phyloP scores from a whole-genome alignment of 2,888 invertebrate genomes.

The Plutella xylostella region DNA sequence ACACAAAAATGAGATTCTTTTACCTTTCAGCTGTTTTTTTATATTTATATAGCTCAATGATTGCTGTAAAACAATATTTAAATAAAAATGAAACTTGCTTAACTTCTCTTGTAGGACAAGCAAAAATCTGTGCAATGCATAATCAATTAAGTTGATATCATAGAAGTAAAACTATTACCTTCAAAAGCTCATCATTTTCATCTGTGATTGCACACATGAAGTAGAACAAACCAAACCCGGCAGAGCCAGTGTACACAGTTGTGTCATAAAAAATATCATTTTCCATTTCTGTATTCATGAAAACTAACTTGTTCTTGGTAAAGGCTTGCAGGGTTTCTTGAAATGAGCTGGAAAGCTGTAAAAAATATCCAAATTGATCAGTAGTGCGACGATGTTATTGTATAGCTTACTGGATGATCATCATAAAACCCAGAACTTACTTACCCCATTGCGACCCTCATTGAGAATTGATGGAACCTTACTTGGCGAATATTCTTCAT shows the following conservation, averaged over 20 bases:
- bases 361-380: too few relatives aligned
- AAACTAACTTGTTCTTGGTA: conserved; percentile 44
- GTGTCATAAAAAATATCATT: conserved; percentile 65
- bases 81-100: background rate
- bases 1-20: conserved; percentile 76
- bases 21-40: conserved; percentile 39
- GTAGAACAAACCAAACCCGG: conserved; percentile 77
- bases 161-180: conserved; percentile 29
- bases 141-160: background rate
- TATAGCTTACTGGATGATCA: too few relatives aligned
- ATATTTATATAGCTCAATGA: conserved; percentile 39
- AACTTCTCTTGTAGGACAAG: background rate
- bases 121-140: background rate
- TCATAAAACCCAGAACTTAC: too few relatives aligned
- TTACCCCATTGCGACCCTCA: background rate
- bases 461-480: background rate
- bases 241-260: conserved; percentile 81
- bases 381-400: too few relatives aligned
- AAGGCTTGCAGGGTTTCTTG: conserved; percentile 42
- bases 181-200: conserved; percentile 25
- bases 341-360: conserved; percentile 61
- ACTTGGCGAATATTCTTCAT: background rate
- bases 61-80: conserved; percentile 23
- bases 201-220: conserved; percentile 49
- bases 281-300: conserved; percentile 47